Conservation (phyloP, 1,140 invertebrate genomes). For the Drosophila tani region DNA sequence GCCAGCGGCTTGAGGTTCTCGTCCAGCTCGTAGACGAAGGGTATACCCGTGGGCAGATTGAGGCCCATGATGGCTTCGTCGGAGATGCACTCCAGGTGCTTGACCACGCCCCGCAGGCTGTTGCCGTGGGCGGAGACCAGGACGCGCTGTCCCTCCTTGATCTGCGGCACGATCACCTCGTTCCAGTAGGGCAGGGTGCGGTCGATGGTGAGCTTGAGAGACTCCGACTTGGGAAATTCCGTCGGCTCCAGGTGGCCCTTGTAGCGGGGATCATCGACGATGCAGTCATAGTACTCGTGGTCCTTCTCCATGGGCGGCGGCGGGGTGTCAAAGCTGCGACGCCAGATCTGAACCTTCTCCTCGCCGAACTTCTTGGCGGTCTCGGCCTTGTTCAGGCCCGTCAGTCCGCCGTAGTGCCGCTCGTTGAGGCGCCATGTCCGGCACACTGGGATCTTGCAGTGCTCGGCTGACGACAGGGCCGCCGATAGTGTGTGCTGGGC, state of each 20-base stretch:
- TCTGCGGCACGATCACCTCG: slow-evolving; percentile 94
- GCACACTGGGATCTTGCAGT: slow-evolving; percentile 90
- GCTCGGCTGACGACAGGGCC: slow-evolving; percentile 91
- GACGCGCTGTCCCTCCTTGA: slow-evolving; percentile 94
- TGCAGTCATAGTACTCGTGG: slow-evolving; percentile 93
- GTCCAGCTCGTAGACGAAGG: slow-evolving; percentile 97
- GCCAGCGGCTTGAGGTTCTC: slow-evolving; percentile 94
- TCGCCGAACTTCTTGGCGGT: slow-evolving; percentile 98
- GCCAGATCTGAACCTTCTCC: slow-evolving; percentile 96
- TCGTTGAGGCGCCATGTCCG: slow-evolving; percentile 97
- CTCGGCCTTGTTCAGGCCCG: slow-evolving; percentile 97
- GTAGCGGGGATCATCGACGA: slow-evolving; percentile 93
- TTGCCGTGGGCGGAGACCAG: slow-evolving; percentile 98
- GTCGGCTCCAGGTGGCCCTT: slow-evolving; percentile 89
- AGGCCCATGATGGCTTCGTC: slow-evolving; percentile 95
- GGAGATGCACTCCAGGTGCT: slow-evolving; percentile 93
- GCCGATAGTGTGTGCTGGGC: slow-evolving; percentile 93
- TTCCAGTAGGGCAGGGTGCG: slow-evolving; percentile 97
- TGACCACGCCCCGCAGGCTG: slow-evolving; percentile 96
- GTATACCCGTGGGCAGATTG: slow-evolving; percentile 98
- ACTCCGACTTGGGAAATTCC: slow-evolving; percentile 96
- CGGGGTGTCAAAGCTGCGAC: slow-evolving; percentile 96
- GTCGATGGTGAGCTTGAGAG: slow-evolving; percentile 95
- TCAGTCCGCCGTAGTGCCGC: slow-evolving; percentile 96
- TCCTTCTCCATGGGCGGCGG: slow-evolving; percentile 94